Evolutionary conservation across 2,113 vertebrate species (phyloP).

Genomic region (Pterocles orientalis): DNA sequence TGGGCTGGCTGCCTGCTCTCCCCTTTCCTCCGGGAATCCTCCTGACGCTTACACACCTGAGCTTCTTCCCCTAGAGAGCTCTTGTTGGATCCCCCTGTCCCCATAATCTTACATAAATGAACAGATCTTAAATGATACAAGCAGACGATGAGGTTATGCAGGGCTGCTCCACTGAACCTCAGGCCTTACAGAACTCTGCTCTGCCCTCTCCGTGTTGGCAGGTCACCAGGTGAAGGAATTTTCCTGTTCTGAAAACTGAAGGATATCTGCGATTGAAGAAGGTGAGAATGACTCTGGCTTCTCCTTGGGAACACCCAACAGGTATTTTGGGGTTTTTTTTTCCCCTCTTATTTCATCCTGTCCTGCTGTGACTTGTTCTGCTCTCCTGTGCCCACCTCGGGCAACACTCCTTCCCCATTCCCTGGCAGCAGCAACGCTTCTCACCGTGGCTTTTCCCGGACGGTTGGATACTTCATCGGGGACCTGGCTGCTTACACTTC

Average conservation of each 20-base stretch:
- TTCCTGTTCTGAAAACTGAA: slow-evolving; percentile 88
- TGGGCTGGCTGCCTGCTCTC: not conserved
- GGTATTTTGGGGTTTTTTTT: not conserved
- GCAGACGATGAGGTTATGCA: not conserved
- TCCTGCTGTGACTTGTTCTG: not conserved
- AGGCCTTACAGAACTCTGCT: not conserved
- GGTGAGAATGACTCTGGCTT: slow-evolving; percentile 66
- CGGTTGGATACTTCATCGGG: not conserved
- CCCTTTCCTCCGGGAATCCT: not conserved
- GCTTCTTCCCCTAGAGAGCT: not conserved
- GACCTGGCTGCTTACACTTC: not conserved
- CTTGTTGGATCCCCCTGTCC: not conserved
- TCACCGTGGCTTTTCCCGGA: not conserved
- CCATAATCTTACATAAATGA: not conserved
- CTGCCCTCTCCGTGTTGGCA: slow-evolving; percentile 73
- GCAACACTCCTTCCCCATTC: not conserved
- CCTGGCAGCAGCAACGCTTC: not conserved
- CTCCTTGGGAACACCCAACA: not conserved
- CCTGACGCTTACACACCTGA: not conserved
- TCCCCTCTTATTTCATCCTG: not conserved
- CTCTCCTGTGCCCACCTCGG: not conserved
- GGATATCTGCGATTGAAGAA: slow-evolving; percentile 88
- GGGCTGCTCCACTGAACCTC: not conserved
- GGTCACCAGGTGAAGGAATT: slow-evolving; percentile 89
- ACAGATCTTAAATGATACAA: not conserved